These are phyloP conservation scores for Desmodus rotundus DNA, from an alignment of 2,113 vertebrate species.

Conservation along the genomic window DNA sequence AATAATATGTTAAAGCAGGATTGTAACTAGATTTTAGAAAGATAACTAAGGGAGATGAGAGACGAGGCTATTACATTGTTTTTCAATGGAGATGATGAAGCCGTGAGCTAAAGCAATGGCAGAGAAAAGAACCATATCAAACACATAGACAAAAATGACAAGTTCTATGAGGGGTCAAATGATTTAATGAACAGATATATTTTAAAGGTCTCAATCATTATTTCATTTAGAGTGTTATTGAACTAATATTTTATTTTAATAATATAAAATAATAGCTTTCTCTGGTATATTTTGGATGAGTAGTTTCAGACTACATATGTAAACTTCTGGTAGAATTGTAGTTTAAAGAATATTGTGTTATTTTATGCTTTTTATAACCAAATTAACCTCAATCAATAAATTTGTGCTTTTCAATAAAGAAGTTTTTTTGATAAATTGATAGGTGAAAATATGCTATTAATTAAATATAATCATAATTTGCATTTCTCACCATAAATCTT, in stretches of 20 bases:
- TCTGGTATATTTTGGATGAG: background rate
- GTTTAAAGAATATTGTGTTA: background rate
- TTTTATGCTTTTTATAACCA: background rate
- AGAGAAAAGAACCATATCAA: background rate
- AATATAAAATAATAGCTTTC: background rate
- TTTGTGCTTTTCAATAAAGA: background rate
- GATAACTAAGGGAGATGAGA: background rate
- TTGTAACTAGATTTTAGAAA: background rate
- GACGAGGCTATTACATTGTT: background rate
- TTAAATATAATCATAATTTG: background rate
- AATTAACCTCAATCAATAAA: background rate
- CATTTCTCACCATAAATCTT: background rate
- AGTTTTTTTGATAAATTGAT: background rate
- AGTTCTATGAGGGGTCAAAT: background rate
- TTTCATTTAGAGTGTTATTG: background rate
- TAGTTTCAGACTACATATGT: background rate
- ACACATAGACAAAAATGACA: background rate
- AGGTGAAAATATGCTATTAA: background rate
- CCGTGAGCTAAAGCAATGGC: background rate
- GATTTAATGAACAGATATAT: background rate
- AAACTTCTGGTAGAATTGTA: background rate
- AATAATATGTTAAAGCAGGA: background rate
- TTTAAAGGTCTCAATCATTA: background rate
- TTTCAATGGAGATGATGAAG: background rate
- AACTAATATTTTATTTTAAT: background rate